Percentiles rank a stretch among this genome's conserved stretches.
phyloP scores from a whole-genome alignment of 92 coral and sea anemone genomes.

The Phenganax marumi region DNA sequence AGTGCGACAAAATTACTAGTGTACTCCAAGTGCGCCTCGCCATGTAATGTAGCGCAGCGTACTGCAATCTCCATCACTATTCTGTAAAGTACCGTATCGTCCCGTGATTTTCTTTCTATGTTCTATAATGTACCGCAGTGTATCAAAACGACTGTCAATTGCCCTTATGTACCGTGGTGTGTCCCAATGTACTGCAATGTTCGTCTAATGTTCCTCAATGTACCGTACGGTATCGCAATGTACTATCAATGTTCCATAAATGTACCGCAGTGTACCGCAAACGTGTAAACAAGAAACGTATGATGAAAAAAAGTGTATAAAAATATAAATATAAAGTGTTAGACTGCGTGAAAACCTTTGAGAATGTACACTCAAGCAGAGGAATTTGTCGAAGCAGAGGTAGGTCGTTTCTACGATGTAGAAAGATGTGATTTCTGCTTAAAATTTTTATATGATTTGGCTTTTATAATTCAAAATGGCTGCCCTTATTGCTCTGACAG shows the following conservation, averaged over 20 bases:
- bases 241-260: neutral
- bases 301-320: neutral
- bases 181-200: too few species aligned
- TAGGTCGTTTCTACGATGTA: neutral
- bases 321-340: neutral
- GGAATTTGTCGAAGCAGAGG: conserved; percentile 64
- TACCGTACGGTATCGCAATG: neutral
- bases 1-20: too few species aligned
- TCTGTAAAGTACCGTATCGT: neutral
- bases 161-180: too few species aligned
- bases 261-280: conserved; percentile 1
- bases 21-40: too few species aligned
- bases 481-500: neutral
- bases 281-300: neutral
- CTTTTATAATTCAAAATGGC: neutral
- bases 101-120: too few species aligned
- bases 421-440: neutral
- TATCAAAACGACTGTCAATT: neutral
- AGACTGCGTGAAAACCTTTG: conserved; percentile 2
- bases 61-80: neutral
- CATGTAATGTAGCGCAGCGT: too few species aligned
- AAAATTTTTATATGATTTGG: neutral
- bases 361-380: conserved; percentile 60
- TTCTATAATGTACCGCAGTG: neutral
- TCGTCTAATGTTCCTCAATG: neutral